These are phyloP conservation scores for Therioaphis trifolii DNA, from an alignment of 2,888 invertebrate genomes.

Conservation along the genomic window DNA sequence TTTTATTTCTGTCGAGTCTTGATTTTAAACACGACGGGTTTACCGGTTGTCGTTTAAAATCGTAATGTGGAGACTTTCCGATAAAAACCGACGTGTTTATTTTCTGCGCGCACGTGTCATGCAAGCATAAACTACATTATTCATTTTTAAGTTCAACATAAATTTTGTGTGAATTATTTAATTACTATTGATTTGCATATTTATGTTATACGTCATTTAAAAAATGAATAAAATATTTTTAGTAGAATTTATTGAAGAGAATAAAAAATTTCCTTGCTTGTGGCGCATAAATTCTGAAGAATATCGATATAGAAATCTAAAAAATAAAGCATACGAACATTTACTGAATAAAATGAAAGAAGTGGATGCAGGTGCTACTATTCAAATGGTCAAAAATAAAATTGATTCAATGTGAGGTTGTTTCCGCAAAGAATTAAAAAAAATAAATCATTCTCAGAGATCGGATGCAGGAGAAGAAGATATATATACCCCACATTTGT, in stretches of 20 bases:
- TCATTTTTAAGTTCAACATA: constrained; percentile 9
- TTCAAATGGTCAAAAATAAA: neutral
- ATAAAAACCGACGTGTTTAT: too few species aligned
- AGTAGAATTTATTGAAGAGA: constrained; percentile 1
- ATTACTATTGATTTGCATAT: neutral
- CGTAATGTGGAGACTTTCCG: too few species aligned
- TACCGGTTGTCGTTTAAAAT: too few species aligned
- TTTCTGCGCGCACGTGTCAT: neutral
- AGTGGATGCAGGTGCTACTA: constrained; percentile 2
- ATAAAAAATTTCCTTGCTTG: constrained; percentile 3
- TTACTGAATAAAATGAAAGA: constrained; percentile 7
- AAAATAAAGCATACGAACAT: constrained; percentile 14
- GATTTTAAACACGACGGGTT: too few species aligned
- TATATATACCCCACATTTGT: neutral
- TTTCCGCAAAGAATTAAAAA: too few species aligned
- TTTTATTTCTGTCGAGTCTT: too few species aligned
- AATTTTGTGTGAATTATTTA: neutral
- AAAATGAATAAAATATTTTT: neutral
- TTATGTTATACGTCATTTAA: neutral
- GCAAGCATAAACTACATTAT: neutral
- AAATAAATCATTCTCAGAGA: too few species aligned
- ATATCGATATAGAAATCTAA: constrained; percentile 1
- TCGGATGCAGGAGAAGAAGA: neutral
- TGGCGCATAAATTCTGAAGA: too few species aligned
- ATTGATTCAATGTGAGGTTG: neutral